These are phyloP conservation scores for Spialia ferax DNA, from an alignment of 2,888 invertebrate species.

Conservation along the genomic window DNA sequence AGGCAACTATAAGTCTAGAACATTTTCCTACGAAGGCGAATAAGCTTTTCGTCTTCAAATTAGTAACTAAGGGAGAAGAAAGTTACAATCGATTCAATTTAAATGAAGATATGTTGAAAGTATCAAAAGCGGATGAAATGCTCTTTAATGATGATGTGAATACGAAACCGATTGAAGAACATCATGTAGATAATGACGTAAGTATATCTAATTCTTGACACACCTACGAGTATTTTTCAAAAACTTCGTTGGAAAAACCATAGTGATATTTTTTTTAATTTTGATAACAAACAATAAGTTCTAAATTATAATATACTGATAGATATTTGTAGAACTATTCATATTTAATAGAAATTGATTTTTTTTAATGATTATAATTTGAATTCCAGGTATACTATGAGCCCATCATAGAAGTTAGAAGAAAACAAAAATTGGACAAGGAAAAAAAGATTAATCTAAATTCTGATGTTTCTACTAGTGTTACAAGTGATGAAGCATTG, in stretches of 20 bases:
- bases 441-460: not conserved
- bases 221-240: too few relatives aligned
- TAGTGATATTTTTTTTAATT: too few relatives aligned
- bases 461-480: not conserved
- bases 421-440: not conserved
- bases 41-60: not conserved
- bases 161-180: not conserved
- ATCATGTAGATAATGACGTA: not conserved
- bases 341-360: not conserved
- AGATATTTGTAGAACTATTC: too few relatives aligned
- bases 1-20: not conserved
- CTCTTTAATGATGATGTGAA: not conserved
- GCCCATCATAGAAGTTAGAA: not conserved
- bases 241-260: too few relatives aligned
- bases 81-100: too few relatives aligned
- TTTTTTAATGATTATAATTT: too few relatives aligned
- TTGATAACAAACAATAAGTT: too few relatives aligned
- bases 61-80: not conserved
- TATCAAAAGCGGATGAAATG: not conserved
- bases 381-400: constrained; percentile 1
- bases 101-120: not conserved
- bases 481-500: not conserved
- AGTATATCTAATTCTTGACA: not conserved
- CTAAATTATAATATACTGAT: not conserved
- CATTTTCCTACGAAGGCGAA: not conserved